phyloP scores from a whole-genome alignment of 2,113 vertebrate species.

The Muntiacus muntjak region DNA sequence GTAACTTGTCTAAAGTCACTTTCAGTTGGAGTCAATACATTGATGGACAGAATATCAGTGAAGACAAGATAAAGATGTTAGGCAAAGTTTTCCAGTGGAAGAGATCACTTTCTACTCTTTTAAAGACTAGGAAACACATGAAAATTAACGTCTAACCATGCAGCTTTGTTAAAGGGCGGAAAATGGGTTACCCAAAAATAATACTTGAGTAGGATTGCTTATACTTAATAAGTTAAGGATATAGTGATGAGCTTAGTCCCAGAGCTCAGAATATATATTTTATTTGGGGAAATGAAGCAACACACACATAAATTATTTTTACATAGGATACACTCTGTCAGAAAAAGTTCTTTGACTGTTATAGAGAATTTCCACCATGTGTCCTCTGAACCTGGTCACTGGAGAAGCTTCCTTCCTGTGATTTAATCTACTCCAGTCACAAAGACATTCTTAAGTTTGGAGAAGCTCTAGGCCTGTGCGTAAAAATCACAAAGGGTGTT shows the following conservation, averaged over 20 bases:
- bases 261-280: neutral
- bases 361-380: neutral
- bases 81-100: neutral
- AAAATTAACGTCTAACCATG: neutral
- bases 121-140: neutral
- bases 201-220: neutral
- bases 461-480: neutral
- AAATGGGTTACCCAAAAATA: neutral
- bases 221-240: neutral
- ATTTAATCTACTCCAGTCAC: neutral
- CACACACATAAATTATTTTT: neutral
- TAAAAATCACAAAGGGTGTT: neutral
- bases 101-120: neutral
- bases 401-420: neutral
- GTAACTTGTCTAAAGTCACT: neutral
- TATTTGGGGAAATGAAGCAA: neutral
- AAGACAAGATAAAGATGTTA: rapidly evolving
- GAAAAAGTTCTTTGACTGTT: neutral
- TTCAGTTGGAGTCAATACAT: neutral
- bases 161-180: too few species aligned
- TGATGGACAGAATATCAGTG: neutral
- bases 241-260: neutral
- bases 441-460: neutral
- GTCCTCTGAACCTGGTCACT: neutral
- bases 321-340: neutral